These are phyloP conservation scores for Steatocranus sp. DNA, from an alignment of 2,797 vertebrate species.

Conservation along the genomic window DNA sequence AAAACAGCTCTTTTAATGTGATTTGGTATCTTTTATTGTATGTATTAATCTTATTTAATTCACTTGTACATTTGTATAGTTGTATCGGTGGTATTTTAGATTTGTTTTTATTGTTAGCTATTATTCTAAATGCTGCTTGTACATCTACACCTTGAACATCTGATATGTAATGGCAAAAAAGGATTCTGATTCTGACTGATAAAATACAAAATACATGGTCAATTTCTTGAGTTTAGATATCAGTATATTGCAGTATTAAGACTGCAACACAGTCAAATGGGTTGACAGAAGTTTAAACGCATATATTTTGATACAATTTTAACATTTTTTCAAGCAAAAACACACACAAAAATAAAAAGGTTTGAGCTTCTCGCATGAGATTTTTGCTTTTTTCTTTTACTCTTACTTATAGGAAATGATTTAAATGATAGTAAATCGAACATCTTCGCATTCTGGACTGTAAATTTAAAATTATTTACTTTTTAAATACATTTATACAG, in stretches of 20 bases:
- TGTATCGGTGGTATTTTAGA: neutral
- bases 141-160: neutral
- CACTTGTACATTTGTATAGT: neutral
- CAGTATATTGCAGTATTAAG: neutral
- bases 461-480: neutral
- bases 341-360: rapidly evolving
- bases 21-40: neutral
- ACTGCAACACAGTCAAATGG: neutral
- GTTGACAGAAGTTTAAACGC: neutral
- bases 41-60: neutral
- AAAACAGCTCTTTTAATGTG: neutral
- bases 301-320: neutral
- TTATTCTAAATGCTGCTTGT: neutral
- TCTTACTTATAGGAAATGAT: neutral
- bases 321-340: neutral
- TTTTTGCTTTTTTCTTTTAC: neutral
- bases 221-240: neutral
- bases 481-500: neutral
- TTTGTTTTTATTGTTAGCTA: neutral
- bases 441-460: neutral
- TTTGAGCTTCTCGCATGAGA: neutral
- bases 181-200: neutral
- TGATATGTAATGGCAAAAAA: neutral
- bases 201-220: neutral
- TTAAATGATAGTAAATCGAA: neutral